Evolutionary conservation across 2,888 invertebrate species (phyloP).

Genomic region (Pyrocoelia pectoralis): DNA sequence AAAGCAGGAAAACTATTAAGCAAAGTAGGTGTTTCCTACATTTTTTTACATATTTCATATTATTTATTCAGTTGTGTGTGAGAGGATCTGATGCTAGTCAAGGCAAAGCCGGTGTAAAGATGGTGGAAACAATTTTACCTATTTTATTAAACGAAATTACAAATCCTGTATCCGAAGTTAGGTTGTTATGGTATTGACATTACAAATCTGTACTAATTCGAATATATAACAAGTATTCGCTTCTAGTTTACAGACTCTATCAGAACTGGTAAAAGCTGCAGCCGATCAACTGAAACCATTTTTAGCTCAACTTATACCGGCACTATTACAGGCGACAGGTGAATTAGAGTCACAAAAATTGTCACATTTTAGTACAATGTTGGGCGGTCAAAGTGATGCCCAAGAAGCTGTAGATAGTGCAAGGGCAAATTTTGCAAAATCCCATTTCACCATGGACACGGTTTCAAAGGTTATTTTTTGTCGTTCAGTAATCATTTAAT

Average conservation of each 20-base stretch:
- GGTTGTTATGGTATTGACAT: not conserved
- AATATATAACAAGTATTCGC: no score
- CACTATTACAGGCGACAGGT: conserved; percentile 84
- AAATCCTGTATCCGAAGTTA: conserved; percentile 79
- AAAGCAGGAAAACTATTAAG: conserved; percentile 75
- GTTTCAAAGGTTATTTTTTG: conserved; percentile 73
- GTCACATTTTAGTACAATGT: conserved; percentile 79
- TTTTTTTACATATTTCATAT: not conserved
- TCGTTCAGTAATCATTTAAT: not conserved
- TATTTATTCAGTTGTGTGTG: conserved; percentile 69
- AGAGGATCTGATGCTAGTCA: conserved; percentile 72
- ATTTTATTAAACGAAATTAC: conserved; percentile 84
- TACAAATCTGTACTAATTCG: conserved; percentile 4
- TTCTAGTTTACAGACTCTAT: conserved; percentile 80
- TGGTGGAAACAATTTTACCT: conserved; percentile 80
- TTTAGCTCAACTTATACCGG: conserved; percentile 81
- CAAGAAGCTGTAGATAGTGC: conserved; percentile 82
- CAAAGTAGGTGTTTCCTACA: conserved; percentile 65
- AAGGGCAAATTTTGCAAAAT: conserved; percentile 81
- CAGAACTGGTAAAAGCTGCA: conserved; percentile 84
- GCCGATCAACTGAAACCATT: conserved; percentile 83
- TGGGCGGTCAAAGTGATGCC: conserved; percentile 71
- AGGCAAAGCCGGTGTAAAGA: conserved; percentile 76
- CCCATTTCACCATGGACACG: conserved; percentile 89
- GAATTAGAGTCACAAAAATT: conserved; percentile 84